Evolutionary conservation across 2,888 invertebrate species (phyloP).

Genomic region (Plebejus melissa): DNA sequence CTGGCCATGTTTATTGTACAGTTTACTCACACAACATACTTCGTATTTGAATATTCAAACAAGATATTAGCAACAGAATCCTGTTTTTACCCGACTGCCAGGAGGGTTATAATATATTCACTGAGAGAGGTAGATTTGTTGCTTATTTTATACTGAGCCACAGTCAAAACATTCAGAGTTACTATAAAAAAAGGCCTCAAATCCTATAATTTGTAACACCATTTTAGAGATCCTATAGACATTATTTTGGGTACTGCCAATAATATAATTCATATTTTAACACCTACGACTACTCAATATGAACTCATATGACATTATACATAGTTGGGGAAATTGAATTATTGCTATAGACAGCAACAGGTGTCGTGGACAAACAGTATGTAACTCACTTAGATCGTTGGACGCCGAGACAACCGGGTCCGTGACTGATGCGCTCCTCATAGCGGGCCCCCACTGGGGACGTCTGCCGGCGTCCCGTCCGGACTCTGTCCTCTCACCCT

Average conservation of each 20-base stretch:
- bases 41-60: neutral
- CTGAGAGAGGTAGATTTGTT: neutral
- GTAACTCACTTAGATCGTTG: conserved; percentile 70
- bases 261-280: neutral
- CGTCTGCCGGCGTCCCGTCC: conserved; percentile 59
- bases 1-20: neutral
- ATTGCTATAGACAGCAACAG: conserved; percentile 53
- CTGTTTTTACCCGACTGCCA: too few relatives aligned
- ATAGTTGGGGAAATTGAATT: conserved; percentile 16
- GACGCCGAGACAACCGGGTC: conserved; percentile 57
- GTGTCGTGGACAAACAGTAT: conserved; percentile 54
- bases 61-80: neutral
- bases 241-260: neutral
- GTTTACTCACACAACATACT: neutral
- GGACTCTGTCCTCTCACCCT: conserved; percentile 69
- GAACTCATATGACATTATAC: neutral
- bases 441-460: conserved; percentile 65
- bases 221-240: neutral
- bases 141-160: neutral
- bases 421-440: conserved; percentile 59
- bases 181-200: too few relatives aligned
- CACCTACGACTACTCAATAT: neutral
- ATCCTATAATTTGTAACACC: neutral
- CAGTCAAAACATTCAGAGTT: neutral
- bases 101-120: neutral